phyloP scores from a whole-genome alignment of 2,888 invertebrate species.

The Agrochola macilenta region DNA sequence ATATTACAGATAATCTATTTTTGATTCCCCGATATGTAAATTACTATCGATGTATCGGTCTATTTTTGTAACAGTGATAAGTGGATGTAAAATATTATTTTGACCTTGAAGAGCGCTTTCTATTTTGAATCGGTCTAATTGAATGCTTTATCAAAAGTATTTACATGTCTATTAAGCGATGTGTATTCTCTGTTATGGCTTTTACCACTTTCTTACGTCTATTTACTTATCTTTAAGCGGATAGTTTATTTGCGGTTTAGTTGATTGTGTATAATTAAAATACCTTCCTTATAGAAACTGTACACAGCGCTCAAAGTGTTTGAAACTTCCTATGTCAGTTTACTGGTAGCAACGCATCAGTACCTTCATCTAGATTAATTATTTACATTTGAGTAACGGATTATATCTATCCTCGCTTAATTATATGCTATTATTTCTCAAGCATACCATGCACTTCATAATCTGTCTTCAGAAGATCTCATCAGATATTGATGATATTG shows the following conservation, averaged over 20 bases:
- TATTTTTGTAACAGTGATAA: constrained; percentile 11
- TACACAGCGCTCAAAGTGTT: constrained; percentile 2
- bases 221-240: constrained; percentile 35
- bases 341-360: constrained; percentile 6
- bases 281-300: constrained; percentile 20
- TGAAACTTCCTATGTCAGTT: constrained; percentile 21
- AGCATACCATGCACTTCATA: constrained; percentile 20
- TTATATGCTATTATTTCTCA: constrained; percentile 38
- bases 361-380: constrained; percentile 28
- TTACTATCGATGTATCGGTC: constrained; percentile 5
- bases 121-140: constrained; percentile 41
- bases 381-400: constrained; percentile 21
- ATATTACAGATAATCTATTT: constrained; percentile 56
- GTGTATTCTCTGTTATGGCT: constrained; percentile 23
- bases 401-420: constrained; percentile 26
- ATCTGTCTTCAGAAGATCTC: constrained; percentile 24
- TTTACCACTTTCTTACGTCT: constrained; percentile 46
- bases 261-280: constrained; percentile 35
- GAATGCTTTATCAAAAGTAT: constrained; percentile 37
- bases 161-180: constrained; percentile 39
- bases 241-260: constrained; percentile 22
- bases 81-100: constrained; percentile 24
- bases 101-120: constrained; percentile 47
- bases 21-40: constrained; percentile 27
- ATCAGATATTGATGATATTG: constrained; percentile 4